These are phyloP conservation scores for Tragelaphus strepsiceros DNA, from an alignment of 2,113 vertebrate species.

Conservation along the genomic window DNA sequence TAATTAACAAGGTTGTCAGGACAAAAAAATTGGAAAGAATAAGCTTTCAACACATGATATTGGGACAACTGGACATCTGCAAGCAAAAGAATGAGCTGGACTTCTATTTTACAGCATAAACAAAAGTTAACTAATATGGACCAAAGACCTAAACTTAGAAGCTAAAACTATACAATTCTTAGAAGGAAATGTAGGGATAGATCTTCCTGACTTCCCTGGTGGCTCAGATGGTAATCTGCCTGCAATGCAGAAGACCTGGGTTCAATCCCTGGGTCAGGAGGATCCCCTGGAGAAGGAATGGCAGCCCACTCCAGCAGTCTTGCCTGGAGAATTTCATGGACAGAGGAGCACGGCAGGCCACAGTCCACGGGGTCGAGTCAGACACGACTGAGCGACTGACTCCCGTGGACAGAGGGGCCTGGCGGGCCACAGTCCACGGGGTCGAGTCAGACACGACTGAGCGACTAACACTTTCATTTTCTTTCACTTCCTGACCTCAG, in stretches of 20 bases:
- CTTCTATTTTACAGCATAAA: not conserved
- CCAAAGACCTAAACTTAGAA: conserved; percentile 1
- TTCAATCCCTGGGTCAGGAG: not conserved
- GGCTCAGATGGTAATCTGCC: not conserved
- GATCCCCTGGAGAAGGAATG: not conserved
- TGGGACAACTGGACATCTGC: not conserved
- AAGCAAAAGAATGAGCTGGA: not conserved
- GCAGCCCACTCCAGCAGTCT: not conserved
- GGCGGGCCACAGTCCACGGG: not conserved
- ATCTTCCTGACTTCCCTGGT: not conserved
- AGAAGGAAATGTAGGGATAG: not conserved
- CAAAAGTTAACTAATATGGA: not conserved
- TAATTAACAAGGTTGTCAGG: not conserved
- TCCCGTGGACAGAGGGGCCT: not conserved
- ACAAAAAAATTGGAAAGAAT: not conserved
- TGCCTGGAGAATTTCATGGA: not conserved
- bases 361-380: not conserved
- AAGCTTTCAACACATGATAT: not conserved
- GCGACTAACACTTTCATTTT: not conserved
- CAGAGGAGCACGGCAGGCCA: not conserved
- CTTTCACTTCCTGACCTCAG: not conserved
- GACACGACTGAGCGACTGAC: not conserved
- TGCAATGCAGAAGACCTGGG: not conserved
- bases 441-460: not conserved
- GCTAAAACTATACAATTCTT: not conserved